These are phyloP conservation scores for Centropus unirufus DNA, from an alignment of 2,113 vertebrate genomes.

Conservation along the genomic window DNA sequence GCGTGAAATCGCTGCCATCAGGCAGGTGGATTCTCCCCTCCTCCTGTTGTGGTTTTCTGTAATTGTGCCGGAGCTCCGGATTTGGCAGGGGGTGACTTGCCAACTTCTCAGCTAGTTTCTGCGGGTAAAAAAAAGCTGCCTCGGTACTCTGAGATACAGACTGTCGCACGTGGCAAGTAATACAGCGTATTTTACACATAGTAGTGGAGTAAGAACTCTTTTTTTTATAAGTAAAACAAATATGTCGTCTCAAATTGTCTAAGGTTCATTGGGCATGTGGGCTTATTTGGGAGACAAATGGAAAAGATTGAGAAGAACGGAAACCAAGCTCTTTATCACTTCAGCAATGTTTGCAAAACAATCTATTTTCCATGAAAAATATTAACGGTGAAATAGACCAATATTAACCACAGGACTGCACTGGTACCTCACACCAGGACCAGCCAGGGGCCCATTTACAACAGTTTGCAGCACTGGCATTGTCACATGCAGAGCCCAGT, in stretches of 20 bases:
- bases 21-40: neutral
- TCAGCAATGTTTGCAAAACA: neutral
- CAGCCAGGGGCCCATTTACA: neutral
- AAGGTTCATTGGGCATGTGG: neutral
- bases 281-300: neutral
- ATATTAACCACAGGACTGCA: neutral
- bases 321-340: neutral
- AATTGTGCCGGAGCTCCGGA: rapidly evolving
- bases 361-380: neutral
- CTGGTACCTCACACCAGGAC: neutral
- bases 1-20: rapidly evolving
- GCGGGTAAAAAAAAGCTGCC: neutral
- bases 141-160: neutral
- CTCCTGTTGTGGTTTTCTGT: rapidly evolving
- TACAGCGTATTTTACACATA: no score
- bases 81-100: rapidly evolving
- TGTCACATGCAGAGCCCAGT: rapidly evolving
- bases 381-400: neutral
- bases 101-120: neutral
- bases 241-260: neutral
- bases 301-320: neutral
- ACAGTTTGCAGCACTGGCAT: neutral
- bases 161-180: neutral
- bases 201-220: neutral
- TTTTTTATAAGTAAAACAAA: neutral